phyloP scores from a whole-genome alignment of 2,888 invertebrate species.

The Hyppa rectilinea region DNA sequence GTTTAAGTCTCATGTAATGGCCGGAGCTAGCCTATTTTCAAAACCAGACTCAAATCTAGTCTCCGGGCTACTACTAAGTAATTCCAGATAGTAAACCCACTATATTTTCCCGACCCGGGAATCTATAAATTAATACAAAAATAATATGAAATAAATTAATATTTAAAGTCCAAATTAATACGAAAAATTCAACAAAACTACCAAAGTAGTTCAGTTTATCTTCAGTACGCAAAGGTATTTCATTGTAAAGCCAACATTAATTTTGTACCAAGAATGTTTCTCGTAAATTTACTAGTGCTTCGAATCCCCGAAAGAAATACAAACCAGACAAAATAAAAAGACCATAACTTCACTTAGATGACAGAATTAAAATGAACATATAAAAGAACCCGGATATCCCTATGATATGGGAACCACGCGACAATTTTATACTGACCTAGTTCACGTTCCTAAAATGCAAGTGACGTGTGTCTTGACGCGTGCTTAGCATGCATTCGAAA shows the following conservation, averaged over 20 bases:
- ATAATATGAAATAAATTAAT: too few relatives aligned
- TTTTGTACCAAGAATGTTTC: conserved; percentile 24
- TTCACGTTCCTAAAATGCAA: conserved; percentile 49
- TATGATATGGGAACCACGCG: conserved; percentile 21
- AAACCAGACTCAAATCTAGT: too few relatives aligned
- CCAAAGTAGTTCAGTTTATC: conserved; percentile 10
- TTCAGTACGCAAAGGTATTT: conserved; percentile 5
- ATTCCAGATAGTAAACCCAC: too few relatives aligned
- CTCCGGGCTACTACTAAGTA: too few relatives aligned
- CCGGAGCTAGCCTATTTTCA: too few relatives aligned
- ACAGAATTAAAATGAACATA: conserved; percentile 37
- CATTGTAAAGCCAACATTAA: conserved; percentile 21
- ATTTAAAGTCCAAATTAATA: not conserved
- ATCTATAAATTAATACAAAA: too few relatives aligned
- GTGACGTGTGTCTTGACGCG: conserved; percentile 53
- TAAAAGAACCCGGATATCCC: conserved; percentile 22
- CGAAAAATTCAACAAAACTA: conserved; percentile 1
- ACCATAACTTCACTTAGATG: conserved; percentile 25
- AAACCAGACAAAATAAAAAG: conserved; percentile 41
- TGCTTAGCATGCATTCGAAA: conserved; percentile 46
- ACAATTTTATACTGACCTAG: conserved; percentile 52
- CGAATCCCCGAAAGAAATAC: conserved; percentile 29
- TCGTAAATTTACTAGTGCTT: conserved; percentile 23
- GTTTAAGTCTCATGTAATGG: too few relatives aligned
- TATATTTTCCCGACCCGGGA: too few relatives aligned